Conservation (phyloP, 2,888 invertebrate genomes). For the Cotesia congregata region DNA sequence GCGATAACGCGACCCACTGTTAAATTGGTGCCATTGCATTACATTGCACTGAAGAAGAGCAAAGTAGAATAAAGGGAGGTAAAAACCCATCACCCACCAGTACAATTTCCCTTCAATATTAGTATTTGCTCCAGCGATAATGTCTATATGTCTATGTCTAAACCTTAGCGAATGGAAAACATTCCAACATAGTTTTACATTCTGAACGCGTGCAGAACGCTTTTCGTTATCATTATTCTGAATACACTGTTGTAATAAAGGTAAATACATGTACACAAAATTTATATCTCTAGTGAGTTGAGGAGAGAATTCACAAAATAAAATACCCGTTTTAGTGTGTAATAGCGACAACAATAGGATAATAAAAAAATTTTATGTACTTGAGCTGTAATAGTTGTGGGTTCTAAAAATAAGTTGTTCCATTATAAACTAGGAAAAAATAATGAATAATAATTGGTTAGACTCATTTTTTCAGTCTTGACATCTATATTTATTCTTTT, state of each 20-base stretch:
- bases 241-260: not conserved
- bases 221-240: conserved; percentile 23
- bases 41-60: not conserved
- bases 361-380: not conserved
- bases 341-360: not conserved
- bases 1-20: conserved; percentile 30
- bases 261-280: conserved; percentile 8
- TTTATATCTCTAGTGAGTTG: conserved; percentile 19
- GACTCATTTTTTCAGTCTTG: not conserved
- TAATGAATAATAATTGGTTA: not conserved
- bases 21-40: conserved; percentile 29
- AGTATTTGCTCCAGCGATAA: not conserved
- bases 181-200: conserved; percentile 34
- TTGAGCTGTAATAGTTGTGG: not conserved
- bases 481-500: not conserved
- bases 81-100: not conserved
- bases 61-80: conserved; percentile 1
- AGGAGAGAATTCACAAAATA: conserved; percentile 16
- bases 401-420: not conserved
- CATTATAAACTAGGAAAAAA: not conserved
- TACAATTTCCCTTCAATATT: not conserved
- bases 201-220: conserved; percentile 21
- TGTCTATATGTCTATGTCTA: not conserved
- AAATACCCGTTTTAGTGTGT: not conserved
- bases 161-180: conserved; percentile 30